phyloP scores from a whole-genome alignment of 2,888 invertebrate genomes.

The Galerucella pusilla region DNA sequence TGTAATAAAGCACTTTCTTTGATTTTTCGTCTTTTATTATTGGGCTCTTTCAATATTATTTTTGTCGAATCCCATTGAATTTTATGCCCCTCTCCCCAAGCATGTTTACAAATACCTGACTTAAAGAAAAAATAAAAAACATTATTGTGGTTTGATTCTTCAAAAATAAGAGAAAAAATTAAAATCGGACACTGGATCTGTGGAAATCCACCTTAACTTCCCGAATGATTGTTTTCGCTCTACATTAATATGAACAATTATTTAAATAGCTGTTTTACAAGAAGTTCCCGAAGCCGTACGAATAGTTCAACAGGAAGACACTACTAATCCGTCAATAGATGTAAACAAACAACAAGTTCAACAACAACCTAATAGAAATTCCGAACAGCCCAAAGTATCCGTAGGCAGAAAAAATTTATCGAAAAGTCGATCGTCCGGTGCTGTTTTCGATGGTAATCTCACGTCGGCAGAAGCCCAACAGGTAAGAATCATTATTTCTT shows the following conservation, averaged over 20 bases:
- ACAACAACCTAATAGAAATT: slow-evolving; percentile 39
- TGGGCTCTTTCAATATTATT: too few relatives aligned
- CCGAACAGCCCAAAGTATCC: slow-evolving; percentile 40
- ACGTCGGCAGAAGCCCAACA: slow-evolving; percentile 71
- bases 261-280: slow-evolving; percentile 64
- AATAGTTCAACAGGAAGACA: slow-evolving; percentile 68
- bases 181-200: too few relatives aligned
- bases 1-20: too few relatives aligned
- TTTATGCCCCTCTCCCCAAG: too few relatives aligned
- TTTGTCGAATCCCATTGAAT: too few relatives aligned
- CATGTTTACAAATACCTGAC: too few relatives aligned
- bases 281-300: slow-evolving; percentile 72
- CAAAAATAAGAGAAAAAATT: too few relatives aligned
- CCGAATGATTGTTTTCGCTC: neutral
- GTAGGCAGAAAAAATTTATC: slow-evolving; percentile 64
- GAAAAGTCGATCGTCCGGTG: slow-evolving; percentile 67
- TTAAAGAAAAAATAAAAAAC: too few relatives aligned
- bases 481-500: slow-evolving; percentile 61
- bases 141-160: too few relatives aligned
- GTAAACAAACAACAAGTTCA: slow-evolving; percentile 57
- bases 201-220: too few relatives aligned
- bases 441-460: slow-evolving; percentile 65
- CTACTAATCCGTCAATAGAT: slow-evolving; percentile 54
- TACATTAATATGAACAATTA: neutral
- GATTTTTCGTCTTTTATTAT: too few relatives aligned